Percentiles rank a stretch among this genome's conserved stretches.
Conservation (phyloP, 2,888 invertebrate genomes). For the Anorthoa munda region DNA sequence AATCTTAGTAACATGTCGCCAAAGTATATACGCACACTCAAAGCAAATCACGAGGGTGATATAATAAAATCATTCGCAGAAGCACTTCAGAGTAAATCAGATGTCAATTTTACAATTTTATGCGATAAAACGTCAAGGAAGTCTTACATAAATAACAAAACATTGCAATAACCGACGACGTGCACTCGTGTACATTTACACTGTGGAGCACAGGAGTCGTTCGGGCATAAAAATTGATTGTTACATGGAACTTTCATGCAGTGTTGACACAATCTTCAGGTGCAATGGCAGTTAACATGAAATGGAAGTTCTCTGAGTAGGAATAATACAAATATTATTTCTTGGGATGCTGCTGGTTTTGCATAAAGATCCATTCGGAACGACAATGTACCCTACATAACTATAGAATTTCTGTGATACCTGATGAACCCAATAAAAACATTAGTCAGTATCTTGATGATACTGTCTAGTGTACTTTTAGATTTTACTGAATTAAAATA, state of each 20-base stretch:
- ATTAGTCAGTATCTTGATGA: not conserved
- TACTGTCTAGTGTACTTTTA: not conserved
- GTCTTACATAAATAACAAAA: conserved; percentile 45
- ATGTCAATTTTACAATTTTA: conserved; percentile 38
- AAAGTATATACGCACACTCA: conserved; percentile 14
- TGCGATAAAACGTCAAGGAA: conserved; percentile 8
- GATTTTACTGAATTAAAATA: not conserved
- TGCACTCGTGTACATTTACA: conserved; percentile 18
- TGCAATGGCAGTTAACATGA: not conserved
- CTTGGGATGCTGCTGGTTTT: not conserved
- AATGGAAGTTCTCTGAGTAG: not conserved
- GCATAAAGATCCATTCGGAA: not conserved
- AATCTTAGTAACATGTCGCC: not conserved
- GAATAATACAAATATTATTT: not conserved
- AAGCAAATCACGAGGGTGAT: not conserved
- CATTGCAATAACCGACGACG: conserved; percentile 22
- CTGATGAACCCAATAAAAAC: not conserved
- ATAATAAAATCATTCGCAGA: conserved; percentile 1
- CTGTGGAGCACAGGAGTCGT: conserved; percentile 8
- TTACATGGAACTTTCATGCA: conserved; percentile 16
- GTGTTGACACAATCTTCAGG: conserved; percentile 6
- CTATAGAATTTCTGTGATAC: not conserved
- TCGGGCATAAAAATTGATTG: conserved; percentile 30
- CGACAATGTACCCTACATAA: not conserved
- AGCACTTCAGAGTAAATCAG: conserved; percentile 19